Evolutionary conservation across 2,797 vertebrate species (phyloP).

Genomic region (Thamnophis elegans): DNA sequence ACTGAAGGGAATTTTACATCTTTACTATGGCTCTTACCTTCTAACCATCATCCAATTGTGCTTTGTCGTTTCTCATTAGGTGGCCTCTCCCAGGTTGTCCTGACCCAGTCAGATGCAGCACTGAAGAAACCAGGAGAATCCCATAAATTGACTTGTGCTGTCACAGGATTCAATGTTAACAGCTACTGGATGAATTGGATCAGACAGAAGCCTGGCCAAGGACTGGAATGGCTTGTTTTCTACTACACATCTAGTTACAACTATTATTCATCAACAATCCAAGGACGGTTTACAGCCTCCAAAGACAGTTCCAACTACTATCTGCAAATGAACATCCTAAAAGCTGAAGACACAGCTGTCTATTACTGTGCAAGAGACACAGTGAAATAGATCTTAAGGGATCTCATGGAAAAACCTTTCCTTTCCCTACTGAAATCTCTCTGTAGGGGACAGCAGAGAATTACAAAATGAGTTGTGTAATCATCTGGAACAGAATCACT

Average conservation of each 20-base stretch:
- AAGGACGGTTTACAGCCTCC: not conserved
- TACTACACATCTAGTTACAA: accelerated
- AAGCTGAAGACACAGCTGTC: not conserved
- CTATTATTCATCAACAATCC: not conserved
- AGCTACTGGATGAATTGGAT: accelerated
- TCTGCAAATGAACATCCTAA: not conserved
- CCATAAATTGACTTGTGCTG: not conserved
- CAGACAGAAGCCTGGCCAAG: not conserved
- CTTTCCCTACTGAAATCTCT: not conserved
- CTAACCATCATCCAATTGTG: not conserved
- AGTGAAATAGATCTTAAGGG: not conserved
- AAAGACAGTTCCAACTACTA: not conserved
- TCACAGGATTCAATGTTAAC: accelerated
- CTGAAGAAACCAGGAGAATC: not conserved
- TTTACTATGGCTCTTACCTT: not conserved
- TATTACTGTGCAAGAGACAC: not conserved
- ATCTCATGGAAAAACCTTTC: not conserved
- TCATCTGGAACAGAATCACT: no score
- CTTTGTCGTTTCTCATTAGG: not conserved
- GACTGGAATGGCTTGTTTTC: not conserved
- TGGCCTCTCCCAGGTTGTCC: not conserved
- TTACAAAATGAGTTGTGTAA: no score
- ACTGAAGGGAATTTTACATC: not conserved
- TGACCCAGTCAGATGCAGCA: not conserved
- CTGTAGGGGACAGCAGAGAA: no score